Conservation (phyloP, 2,888 invertebrate species). For the Oligia latruncula region DNA sequence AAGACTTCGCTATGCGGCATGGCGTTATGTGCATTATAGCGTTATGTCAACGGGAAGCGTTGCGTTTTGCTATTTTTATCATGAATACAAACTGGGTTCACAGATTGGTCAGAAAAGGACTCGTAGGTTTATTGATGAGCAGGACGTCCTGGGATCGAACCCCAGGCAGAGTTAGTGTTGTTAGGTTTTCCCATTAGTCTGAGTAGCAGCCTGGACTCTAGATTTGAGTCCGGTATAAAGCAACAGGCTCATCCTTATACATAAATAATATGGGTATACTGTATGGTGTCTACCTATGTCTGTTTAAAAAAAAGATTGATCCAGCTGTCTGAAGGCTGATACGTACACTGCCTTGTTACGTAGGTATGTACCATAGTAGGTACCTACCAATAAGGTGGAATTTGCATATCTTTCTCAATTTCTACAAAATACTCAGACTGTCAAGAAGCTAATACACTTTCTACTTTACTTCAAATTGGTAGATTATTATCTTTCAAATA, state of each 20-base stretch:
- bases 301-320: not conserved
- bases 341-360: not conserved
- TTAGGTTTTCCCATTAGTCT: not conserved
- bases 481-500: conserved; percentile 61
- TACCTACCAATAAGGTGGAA: conserved; percentile 7
- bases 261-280: not conserved
- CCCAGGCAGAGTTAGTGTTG: not conserved
- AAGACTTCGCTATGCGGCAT: not conserved
- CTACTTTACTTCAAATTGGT: conserved; percentile 48
- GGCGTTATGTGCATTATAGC: not conserved
- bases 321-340: not conserved
- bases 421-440: conserved; percentile 11
- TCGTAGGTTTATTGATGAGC: not conserved
- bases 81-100: not conserved
- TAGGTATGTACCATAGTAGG: too few relatives aligned
- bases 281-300: too few relatives aligned
- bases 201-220: not conserved
- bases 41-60: not conserved
- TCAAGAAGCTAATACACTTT: conserved; percentile 40
- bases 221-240: not conserved
- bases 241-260: not conserved
- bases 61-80: not conserved
- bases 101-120: not conserved
- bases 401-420: conserved; percentile 35
- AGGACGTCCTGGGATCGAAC: too few relatives aligned